phyloP scores from a whole-genome alignment of 2,113 vertebrate genomes.

The Typhlomys cinereus region DNA sequence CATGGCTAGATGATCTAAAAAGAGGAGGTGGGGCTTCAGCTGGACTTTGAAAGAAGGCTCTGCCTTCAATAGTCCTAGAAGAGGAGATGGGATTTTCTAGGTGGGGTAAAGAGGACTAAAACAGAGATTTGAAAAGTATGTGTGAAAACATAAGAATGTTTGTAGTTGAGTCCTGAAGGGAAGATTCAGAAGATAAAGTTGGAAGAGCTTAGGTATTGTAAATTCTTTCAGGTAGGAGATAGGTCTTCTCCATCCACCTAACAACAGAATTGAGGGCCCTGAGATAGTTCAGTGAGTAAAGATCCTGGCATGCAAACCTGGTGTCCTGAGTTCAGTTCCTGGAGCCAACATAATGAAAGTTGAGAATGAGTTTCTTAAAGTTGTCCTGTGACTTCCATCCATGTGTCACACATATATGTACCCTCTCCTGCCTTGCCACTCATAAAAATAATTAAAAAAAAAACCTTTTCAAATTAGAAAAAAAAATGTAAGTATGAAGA shows the following conservation, averaged over 20 bases:
- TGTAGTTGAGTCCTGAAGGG: background rate
- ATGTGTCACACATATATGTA: too few relatives aligned
- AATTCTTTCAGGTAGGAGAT: slow-evolving; percentile 34
- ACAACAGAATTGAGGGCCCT: too few relatives aligned
- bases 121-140: background rate
- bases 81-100: background rate
- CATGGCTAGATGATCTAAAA: background rate
- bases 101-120: background rate
- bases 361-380: too few relatives aligned
- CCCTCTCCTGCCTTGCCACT: too few relatives aligned
- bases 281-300: slow-evolving; percentile 9
- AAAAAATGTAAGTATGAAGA: too few relatives aligned
- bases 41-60: background rate
- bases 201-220: background rate
- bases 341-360: too few relatives aligned
- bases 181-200: slow-evolving; percentile 35
- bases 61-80: slow-evolving; percentile 4
- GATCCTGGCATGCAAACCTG: too few relatives aligned
- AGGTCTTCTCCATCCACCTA: background rate
- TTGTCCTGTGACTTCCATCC: too few relatives aligned
- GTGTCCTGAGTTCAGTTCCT: too few relatives aligned
- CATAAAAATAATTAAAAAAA: too few relatives aligned
- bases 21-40: background rate
- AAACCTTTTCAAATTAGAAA: too few relatives aligned
- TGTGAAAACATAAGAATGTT: background rate